Percentiles rank a stretch among this genome's conserved stretches.
Conservation (phyloP, 2,113 vertebrate genomes). For the Scomber japonicus region DNA sequence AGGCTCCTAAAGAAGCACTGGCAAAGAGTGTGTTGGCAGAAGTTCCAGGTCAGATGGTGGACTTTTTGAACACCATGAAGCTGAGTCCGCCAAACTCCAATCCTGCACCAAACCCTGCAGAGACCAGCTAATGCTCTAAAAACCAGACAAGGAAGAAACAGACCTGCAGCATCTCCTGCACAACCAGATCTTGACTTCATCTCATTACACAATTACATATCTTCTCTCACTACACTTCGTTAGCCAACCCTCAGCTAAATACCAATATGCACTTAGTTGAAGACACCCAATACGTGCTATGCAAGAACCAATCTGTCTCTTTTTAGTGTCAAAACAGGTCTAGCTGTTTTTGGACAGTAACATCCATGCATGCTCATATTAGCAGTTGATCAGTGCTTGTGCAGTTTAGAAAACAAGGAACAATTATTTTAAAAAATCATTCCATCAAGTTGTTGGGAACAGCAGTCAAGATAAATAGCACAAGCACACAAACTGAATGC, state of each 20-base stretch:
- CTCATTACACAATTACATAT: neutral
- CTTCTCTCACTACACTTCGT: neutral
- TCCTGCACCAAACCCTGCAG: conserved; percentile 49
- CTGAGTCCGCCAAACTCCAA: conserved; percentile 71
- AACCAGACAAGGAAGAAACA: neutral
- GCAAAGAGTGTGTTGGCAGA: conserved; percentile 84
- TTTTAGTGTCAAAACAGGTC: neutral
- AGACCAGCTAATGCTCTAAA: conserved; percentile 27
- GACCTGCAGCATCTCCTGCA: neutral
- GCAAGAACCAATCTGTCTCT: neutral
- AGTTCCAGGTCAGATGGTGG: conserved; percentile 82
- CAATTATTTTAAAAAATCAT: conserved; percentile 3
- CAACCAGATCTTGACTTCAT: conserved; percentile 6
- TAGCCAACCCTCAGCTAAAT: neutral
- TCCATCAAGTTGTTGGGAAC: neutral
- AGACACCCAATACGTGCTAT: neutral
- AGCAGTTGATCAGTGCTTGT: neutral
- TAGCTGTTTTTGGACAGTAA: neutral
- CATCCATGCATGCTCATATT: neutral
- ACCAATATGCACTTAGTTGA: neutral
- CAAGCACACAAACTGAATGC: no score
- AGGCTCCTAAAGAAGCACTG: conserved; percentile 80
- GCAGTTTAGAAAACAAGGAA: neutral
- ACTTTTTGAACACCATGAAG: conserved; percentile 79
- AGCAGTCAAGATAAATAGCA: no score